Evolutionary conservation across 53 echinoderm and acorn worm species (phyloP), one percentile per base, ranked within the genome.

Genomic region (Pentamera pediparva): DNA sequence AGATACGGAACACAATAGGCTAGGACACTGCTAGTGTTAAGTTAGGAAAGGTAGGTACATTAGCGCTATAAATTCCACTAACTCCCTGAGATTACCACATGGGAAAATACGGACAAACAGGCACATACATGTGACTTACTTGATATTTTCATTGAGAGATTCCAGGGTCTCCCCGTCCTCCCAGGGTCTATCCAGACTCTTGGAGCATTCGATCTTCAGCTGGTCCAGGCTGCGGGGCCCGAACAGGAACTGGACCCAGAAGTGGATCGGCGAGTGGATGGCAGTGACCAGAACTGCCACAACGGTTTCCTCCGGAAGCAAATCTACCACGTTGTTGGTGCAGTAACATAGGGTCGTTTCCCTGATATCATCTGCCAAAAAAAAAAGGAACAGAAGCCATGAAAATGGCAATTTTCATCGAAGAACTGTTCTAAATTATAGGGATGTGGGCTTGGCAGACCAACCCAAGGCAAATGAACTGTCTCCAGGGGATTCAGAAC

Each of bases 211-310:
- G 28, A 65, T 39, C 81, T 93, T 76, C n/a, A 89, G 77, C 37
- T 75, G 54, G 58, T 90, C 82, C 56, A 90, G 52, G 12, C 84
- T 73, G 33, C 74, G 86, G 75, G 83, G 72, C 25, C 74, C 84
- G 56, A 57, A 93, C 21, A 89, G 79, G 25, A 95, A 53, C 85
- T 95, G 95, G 37, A 76, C 90, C 95, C 95, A 95, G 83, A 95
- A 95, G 62, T 95, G 90, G 55, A 87, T 59, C 15, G 91, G 77
- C 36, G 69, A 84, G 73, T 78, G 57, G 13, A 91, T 62, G 11
- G 95, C 80, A 1, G 87, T 62, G 39, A 62, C 36, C 63, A 62
- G 6, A 22, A 62, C 36, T 22, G 36, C 35, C 3, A 62, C 63
- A 35, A 62, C 24, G 6, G 63, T 36, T 7, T 62, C 63, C 0